Evolutionary conservation across 2,888 invertebrate genomes (phyloP), one percentile per base, ranked within the genome.

Genomic region (Limnephilus marmoratus): DNA sequence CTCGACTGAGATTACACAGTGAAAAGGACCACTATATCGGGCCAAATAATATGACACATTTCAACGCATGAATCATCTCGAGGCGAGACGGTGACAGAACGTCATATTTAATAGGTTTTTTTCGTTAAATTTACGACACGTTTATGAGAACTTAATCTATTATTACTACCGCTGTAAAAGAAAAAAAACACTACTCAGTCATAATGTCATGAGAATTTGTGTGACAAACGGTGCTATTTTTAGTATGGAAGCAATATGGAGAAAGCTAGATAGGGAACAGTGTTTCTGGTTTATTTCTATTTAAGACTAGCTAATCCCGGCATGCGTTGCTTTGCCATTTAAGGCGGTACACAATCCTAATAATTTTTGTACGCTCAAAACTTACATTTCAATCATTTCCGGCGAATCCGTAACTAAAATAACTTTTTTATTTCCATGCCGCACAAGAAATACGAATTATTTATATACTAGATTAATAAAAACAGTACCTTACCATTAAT

Each of bases 121-220:
- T 68, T 68, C 68, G 68, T 68, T 68, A n/a, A 68, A 68, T 68
- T 68, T 68, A 68, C 68, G 68, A 68, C 68, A 68, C 68, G n/a
- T 68, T 68, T 24, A 68, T 68, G 68, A 68, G 68, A 68, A 68
- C 68, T 68, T 68, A 68, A 68, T 68, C 68, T 68, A 68, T 68
- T 68, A 68, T 68, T 68, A 68, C 68, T n/a, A 24, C 68, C 24
- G n/a, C 24, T 24, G 7, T 0, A 24, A 24, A 0, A 68, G 24
- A 2, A n/a, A 68, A 68, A 68, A 68, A 7, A n/a, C n/a, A 24
- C 68, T 1, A n/a, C 68, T 68, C 68, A 68, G 68, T 68, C 68
- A n/a, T 68, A 68, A 68, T 68, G 24, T 68, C 68, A 68, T 68
- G 68, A 68, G 68, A 68, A 68, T n/a, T 68, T 68, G 68, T 68